Evolutionary conservation across 2,113 vertebrate species (phyloP), one percentile per base, ranked within the genome.

Genomic region (Physeter macrocephalus): DNA sequence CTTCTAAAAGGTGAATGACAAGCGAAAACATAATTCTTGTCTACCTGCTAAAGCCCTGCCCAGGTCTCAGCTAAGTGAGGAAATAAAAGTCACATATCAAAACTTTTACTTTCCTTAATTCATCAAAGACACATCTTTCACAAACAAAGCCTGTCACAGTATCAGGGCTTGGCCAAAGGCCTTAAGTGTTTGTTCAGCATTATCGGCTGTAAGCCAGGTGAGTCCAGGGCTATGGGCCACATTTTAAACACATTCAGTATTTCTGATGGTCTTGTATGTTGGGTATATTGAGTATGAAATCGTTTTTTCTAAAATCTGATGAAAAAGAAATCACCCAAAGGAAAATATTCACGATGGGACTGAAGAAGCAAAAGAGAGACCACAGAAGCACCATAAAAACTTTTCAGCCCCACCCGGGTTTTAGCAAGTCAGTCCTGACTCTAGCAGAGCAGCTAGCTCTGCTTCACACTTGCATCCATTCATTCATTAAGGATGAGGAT

Each of bases 91-190:
- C 69, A 92, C 0, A 1, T 52, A 46, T 0, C 12, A 25, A 97
- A 95, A 31, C 62, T 96, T 64, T 97, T 62, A 88, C 0, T 0
- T 96, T 95, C 74, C 83, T 92, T 89, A 92, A 96, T 3, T 8
- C 86, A 92, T 96, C 84, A 91, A 95, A 97, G 88, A 3, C n/a
- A 23, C 52, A 59, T 92, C 84, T 98, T 97, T 93, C 93, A 97
- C 72, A 92, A 97, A 95, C 2, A 61, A n/a, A n/a, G 41, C 81
- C 84, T 96, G 78, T 94, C 94, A 96, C 49, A 4, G 80, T 62
- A 95, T 66, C 66, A 96, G 92, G 72, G 77, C 61, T 91, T 71
- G 83, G 95, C 80, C 5, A 0, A 69, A 69, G 67, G 90, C 94
- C 2, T 21, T 18, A 61, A 61, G 46, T 25, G 91, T 29, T 95